phyloP scores from a whole-genome alignment of 2,888 invertebrate genomes.

The Eledone cirrhosa region DNA sequence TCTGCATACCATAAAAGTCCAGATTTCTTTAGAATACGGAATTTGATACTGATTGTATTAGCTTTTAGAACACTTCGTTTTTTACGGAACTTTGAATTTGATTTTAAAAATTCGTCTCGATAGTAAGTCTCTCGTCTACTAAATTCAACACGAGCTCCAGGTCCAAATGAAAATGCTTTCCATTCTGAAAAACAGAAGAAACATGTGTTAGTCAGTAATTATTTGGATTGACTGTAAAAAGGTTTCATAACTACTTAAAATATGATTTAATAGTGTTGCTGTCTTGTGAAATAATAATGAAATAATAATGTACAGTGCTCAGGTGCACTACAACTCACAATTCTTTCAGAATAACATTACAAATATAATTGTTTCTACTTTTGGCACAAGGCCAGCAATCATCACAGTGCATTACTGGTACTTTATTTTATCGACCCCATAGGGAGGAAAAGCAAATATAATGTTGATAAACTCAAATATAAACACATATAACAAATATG shows the following conservation, averaged over 20 bases:
- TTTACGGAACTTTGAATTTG: background rate
- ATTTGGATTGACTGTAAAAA: background rate
- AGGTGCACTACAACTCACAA: no score
- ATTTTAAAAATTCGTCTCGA: constrained; percentile 80
- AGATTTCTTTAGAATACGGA: constrained; percentile 80
- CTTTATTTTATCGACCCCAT: no score
- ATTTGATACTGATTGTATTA: constrained; percentile 77
- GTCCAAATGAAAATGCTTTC: constrained; percentile 81
- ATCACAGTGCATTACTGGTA: no score
- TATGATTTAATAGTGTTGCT: no score
- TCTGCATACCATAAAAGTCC: constrained; percentile 87
- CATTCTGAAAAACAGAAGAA: constrained; percentile 70
- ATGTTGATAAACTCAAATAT: no score
- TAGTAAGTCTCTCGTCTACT: constrained; percentile 79
- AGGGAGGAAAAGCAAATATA: no score
- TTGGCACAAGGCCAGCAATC: no score
- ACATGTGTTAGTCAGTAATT: no score
- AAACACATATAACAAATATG: no score
- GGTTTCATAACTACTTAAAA: no score
- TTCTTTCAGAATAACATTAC: no score
- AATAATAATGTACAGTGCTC: background rate
- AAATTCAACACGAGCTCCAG: constrained; percentile 82
- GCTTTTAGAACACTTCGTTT: constrained; percentile 48
- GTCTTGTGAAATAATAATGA: background rate
- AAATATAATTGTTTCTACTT: no score